A percentile compares a stretch with the other conserved stretches of the same genome.
phyloP scores from a whole-genome alignment of 2,888 invertebrate genomes.

The Archaeoteleia sp. region DNA sequence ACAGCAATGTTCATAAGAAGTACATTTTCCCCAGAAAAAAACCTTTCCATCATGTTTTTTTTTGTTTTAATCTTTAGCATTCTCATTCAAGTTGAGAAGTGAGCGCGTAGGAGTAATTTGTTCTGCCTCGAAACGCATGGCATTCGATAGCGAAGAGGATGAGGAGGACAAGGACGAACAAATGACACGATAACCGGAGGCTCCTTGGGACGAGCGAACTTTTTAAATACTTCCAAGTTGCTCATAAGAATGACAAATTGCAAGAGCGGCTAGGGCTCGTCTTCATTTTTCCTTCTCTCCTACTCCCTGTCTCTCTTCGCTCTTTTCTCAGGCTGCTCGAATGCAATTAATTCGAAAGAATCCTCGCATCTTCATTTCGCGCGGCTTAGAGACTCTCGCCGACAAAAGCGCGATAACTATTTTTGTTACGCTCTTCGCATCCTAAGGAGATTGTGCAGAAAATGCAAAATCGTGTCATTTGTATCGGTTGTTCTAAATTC shows the following conservation, averaged over 20 bases:
- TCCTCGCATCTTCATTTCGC: constrained; percentile 45
- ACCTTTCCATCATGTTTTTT: constrained; percentile 39
- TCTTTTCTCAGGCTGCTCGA: constrained; percentile 2
- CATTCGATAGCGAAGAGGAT: constrained; percentile 38
- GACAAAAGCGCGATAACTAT: constrained; percentile 18
- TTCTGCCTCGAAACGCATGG: constrained; percentile 44
- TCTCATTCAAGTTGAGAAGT: constrained; percentile 21
- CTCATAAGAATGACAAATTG: constrained; percentile 73
- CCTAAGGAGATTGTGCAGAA: neutral
- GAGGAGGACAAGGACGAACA: constrained; percentile 57
- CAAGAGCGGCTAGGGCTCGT: constrained; percentile 56
- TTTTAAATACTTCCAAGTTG: constrained; percentile 74
- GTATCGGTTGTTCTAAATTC: no score
- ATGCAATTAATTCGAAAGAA: constrained; percentile 52
- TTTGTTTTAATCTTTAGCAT: constrained; percentile 24
- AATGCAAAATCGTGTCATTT: no score
- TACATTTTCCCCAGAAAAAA: constrained; percentile 4
- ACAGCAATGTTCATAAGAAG: constrained; percentile 7
- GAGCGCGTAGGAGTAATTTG: constrained; percentile 48
- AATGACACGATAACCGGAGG: constrained; percentile 62
- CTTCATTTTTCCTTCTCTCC: constrained; percentile 36
- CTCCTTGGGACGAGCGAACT: constrained; percentile 63
- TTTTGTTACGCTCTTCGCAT: neutral
- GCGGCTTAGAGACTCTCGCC: constrained; percentile 15
- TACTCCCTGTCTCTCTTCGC: constrained; percentile 21